Evolutionary conservation across 1,140 invertebrate genomes (phyloP), one percentile per base, ranked within the genome.

Genomic region (Platyscapa corneri): DNA sequence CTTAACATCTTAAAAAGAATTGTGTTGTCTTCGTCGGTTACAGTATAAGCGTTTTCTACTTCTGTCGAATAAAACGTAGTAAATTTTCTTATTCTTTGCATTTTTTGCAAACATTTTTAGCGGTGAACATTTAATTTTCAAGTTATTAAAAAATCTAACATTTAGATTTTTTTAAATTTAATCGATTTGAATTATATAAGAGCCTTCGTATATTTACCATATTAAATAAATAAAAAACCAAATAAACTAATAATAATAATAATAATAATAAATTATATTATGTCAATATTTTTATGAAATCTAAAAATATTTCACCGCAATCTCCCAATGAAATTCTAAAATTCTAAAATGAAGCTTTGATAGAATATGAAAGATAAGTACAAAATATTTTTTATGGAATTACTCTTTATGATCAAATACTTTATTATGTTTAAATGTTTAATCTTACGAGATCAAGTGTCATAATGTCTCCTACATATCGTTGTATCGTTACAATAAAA

Each of bases 371-470:
- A 3, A 77, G 53, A 20, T 34, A 77, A 85, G 84, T 85, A 85
- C 79, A 85, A 85, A 85, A 80, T 85, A 85, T 82, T 82, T 82
- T 85, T 64, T 39, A 76, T 82, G 27, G 32, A 76, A 72, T 84
- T 74, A 60, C 10, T 84, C 12, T 46, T 14, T 70, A 82, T 49
- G 64, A 85, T 81, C 30, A 82, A 76, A 82, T 56, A 56, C 20
- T 37, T 67, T 53, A 32, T 72, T 84, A 53, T 56, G n/a, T 84
- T 84, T 67, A 49, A 37, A 60, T 76, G 27, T 77, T 76, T 49
- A 30, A 60, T 37, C 1, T 46, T 20, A n/a, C 20, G 32, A 84
- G 37, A 67, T 60, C 20, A 49, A 77, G 20, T 60, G 32, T 72
- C 27, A 70, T 37, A 79, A 42, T 23, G n/a, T 70, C 39, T 65